Conservation (phyloP, 1,140 invertebrate genomes). For the Brachionus sp. region DNA sequence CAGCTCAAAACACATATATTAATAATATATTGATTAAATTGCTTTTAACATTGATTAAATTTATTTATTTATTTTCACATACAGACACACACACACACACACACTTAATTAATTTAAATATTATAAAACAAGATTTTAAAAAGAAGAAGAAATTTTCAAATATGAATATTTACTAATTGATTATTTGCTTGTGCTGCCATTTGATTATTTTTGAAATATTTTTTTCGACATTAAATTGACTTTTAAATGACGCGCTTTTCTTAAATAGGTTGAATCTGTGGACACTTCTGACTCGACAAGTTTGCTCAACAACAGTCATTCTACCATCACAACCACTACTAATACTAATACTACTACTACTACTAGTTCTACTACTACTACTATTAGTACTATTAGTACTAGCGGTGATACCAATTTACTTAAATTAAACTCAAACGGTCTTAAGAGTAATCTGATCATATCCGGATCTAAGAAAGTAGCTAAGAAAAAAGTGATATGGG, state of each 20-base stretch:
- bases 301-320: background rate
- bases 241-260: background rate
- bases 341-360: too few relatives aligned
- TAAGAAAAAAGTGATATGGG: constrained; percentile 43
- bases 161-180: too few relatives aligned
- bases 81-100: too few relatives aligned
- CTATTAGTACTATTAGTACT: background rate
- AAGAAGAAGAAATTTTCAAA: too few relatives aligned
- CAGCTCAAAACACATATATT: too few relatives aligned
- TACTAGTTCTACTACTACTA: background rate
- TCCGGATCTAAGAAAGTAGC: background rate
- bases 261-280: background rate
- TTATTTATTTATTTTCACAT: too few relatives aligned
- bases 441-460: constrained; percentile 3
- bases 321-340: background rate
- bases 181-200: background rate
- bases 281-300: background rate
- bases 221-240: background rate
- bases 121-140: too few relatives aligned
- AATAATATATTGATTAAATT: too few relatives aligned
- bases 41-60: too few relatives aligned
- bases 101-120: too few relatives aligned
- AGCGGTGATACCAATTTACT: constrained; percentile 15
- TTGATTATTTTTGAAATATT: background rate
- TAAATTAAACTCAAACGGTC: background rate